Evolutionary conservation across 64 coral and sea anemone species (phyloP), one percentile per base, ranked within the genome.

Genomic region (Montipora capricornis): DNA sequence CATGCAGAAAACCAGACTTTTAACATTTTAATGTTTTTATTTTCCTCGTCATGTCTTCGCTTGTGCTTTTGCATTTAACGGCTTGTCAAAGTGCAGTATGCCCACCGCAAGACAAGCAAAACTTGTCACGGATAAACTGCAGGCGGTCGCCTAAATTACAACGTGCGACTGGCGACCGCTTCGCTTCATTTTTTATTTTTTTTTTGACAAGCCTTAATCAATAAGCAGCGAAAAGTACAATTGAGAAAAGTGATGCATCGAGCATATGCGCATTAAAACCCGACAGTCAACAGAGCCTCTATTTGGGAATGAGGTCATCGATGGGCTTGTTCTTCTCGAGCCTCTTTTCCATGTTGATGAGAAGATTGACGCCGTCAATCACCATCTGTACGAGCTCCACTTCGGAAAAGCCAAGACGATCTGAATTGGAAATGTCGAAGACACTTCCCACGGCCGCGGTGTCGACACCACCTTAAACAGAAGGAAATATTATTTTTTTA

Each of bases 391-490:
- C 98, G 3, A 99, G 84, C 80, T 99, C 89, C 44, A 99, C 98
- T 19, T 99, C 98, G 1, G 98, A 99, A 90, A 92, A 99, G 13
- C 98, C 98, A 19, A 99, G 98, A 12, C 98, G 94, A 64, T 99
- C 98, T 16, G 98, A 96, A 75, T 99, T 99, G 44, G 98, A 99
- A 79, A 99, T 99, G 76, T 99, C 98, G 55, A 95, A 99, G 2
- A 57, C 87, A 26, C 95, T 90, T 20, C 98, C 98, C 0, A 99
- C 95, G 6, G 98, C 98, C 17, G 98, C 98, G 2, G 98, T 99
- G 86, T 99, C 98, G 22, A 99, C 98, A 44, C 98, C 98, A 15
- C 98, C 95, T 96, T 49, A 79, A 55, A 80, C 7, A 5, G 44
- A 61, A 68, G 15, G 49, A 16, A 6, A 22, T 1, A 1, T 11